phyloP scores from a whole-genome alignment of 2,888 invertebrate genomes.

The Thysanoteuthis rhombus region DNA sequence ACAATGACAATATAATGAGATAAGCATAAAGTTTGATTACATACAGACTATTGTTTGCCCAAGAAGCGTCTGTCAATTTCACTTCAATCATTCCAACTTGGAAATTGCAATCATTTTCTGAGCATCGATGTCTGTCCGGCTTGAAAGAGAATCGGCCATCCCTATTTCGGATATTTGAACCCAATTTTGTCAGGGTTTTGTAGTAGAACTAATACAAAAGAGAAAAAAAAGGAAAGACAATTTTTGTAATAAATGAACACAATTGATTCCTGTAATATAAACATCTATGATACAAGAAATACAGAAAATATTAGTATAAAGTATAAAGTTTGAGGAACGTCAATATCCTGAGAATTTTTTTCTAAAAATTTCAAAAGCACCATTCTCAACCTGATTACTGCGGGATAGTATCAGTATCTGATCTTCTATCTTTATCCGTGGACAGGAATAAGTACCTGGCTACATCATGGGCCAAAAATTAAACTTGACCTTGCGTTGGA shows the following conservation, averaged over 20 bases:
- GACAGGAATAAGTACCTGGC: too few species aligned
- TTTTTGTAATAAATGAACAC: not conserved
- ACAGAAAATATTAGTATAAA: too few species aligned
- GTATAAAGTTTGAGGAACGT: too few species aligned
- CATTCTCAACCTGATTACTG: too few species aligned
- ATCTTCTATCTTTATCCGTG: too few species aligned
- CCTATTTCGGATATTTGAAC: not conserved
- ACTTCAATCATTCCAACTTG: not conserved
- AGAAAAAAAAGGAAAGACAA: not conserved
- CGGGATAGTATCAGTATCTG: too few species aligned
- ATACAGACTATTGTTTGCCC: conserved; percentile 17
- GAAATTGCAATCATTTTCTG: conserved; percentile 42
- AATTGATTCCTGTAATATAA: too few species aligned
- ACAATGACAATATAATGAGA: not conserved
- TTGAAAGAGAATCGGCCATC: conserved; percentile 41
- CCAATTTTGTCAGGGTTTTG: not conserved
- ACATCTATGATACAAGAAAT: too few species aligned
- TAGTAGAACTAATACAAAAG: not conserved
- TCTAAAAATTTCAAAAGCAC: too few species aligned
- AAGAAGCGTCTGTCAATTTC: not conserved
- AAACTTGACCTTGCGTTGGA: too few species aligned
- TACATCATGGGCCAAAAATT: too few species aligned
- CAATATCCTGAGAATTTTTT: too few species aligned
- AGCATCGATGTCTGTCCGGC: conserved; percentile 44
- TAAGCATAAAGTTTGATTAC: not conserved